These are phyloP conservation scores for Drosophila meridionalis DNA, from an alignment of 2,888 invertebrate genomes.

Conservation along the genomic window DNA sequence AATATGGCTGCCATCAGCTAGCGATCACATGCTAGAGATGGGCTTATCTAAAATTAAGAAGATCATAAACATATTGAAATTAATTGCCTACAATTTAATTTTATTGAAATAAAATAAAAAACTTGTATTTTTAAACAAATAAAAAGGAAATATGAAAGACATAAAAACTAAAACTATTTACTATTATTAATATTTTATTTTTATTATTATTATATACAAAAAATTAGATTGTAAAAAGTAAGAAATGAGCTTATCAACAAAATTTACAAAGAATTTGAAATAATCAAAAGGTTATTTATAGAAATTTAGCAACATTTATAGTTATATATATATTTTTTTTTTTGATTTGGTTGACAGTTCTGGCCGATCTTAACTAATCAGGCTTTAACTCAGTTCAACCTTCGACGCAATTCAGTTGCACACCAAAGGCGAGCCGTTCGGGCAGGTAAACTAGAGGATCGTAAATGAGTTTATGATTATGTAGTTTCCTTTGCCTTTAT, in stretches of 20 bases:
- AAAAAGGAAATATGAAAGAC: too few relatives aligned
- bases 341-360: background rate
- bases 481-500: slow-evolving; percentile 43
- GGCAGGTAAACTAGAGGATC: slow-evolving; percentile 42
- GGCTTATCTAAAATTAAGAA: background rate
- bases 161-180: too few relatives aligned
- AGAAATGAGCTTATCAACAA: too few relatives aligned
- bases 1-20: background rate
- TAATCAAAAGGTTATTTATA: background rate
- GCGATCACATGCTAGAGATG: slow-evolving; percentile 2
- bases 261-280: too few relatives aligned
- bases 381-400: background rate
- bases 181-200: too few relatives aligned
- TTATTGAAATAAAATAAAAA: too few relatives aligned
- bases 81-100: too few relatives aligned
- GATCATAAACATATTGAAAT: too few relatives aligned
- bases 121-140: too few relatives aligned
- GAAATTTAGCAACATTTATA: background rate
- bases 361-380: slow-evolving; percentile 3
- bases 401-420: slow-evolving; percentile 5
- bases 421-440: slow-evolving; percentile 4
- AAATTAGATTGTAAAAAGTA: too few relatives aligned
- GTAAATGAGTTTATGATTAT: slow-evolving; percentile 67
- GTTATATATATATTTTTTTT: too few relatives aligned
- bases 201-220: too few relatives aligned